Conservation (phyloP, 2,797 vertebrate genomes). For the Halcyon badia region DNA sequence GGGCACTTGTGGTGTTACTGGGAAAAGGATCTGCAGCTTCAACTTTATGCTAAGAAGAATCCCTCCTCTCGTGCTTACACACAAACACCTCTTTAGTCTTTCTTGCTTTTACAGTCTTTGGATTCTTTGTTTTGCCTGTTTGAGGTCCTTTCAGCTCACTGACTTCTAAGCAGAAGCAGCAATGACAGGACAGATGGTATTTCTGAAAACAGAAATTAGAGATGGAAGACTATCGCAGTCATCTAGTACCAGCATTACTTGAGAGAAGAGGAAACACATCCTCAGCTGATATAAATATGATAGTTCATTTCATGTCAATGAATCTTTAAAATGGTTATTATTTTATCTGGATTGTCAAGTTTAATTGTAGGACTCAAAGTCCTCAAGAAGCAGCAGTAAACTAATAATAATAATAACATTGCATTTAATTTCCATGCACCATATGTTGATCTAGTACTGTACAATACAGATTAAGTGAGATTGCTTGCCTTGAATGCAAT, state of each 20-base stretch:
- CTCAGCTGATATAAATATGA: background rate
- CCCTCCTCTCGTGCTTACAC: background rate
- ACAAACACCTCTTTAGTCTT: background rate
- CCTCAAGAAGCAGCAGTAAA: background rate
- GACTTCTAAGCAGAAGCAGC: background rate
- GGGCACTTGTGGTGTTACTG: background rate
- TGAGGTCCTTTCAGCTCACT: background rate
- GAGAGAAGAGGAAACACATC: background rate
- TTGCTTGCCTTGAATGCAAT: background rate
- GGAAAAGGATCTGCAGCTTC: background rate
- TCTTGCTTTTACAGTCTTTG: background rate
- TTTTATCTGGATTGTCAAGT: background rate
- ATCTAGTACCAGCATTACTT: background rate
- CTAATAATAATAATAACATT: background rate
- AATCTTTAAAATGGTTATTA: background rate
- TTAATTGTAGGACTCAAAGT: background rate
- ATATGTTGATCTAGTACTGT: background rate
- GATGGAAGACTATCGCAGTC: background rate
- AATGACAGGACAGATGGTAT: background rate
- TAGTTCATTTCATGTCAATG: background rate
- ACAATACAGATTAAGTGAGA: background rate
- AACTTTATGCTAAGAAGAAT: background rate
- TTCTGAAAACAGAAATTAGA: constrained; percentile 12
- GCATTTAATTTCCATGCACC: background rate
- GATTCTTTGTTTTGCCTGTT: background rate